Base-by-base conservation (phyloP, 1,140 invertebrate genomes). In the Drosophila paulistorum region DNA sequence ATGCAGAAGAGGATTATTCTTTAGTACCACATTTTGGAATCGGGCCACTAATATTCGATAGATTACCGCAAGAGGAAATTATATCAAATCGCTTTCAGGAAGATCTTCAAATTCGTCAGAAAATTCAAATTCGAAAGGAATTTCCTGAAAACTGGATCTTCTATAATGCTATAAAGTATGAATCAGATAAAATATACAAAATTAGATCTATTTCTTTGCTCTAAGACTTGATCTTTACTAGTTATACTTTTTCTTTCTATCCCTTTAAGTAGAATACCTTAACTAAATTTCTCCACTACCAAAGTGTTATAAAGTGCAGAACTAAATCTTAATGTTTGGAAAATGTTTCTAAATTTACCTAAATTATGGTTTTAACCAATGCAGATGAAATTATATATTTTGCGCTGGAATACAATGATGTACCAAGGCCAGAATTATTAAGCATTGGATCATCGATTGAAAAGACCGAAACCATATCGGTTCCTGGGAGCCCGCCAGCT, bases 131-230 rank as follows among this genome's bases (percentile, higher is more conserved):
- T 9, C 68, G 73, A 10, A 14, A 51, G 11, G 59, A 69, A 45
- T 77, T 77, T 72, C 59, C 37, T 26, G 67, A 77, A 51, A 64
- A 42, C 64, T 77, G 66, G 77, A 58, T 74, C 48, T 79, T 51
- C 35, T 64, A 42, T 69, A 37, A 63, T 69, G 60, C 94, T 10
- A 20, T 66, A 63, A 62, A 57, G 37, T 58, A 42, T 39, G 65
- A 9, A 48, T 20, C 14, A 6, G 7, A 39, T 6, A 3, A 59
- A 65, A 35, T 55, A 23, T 17, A 14, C 4, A 3, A 35, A 57
- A 39, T 67, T 11, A 23, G 14, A 4, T 26, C 20, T 42, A 17
- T 37, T 37, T 61, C 6, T 39, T 61, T 39, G 9, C 14, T 20
- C 9, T 6, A 41, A 1, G 7, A n/a, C 23, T 33, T 58, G 7